Percentiles rank a stretch among this genome's conserved stretches.
Evolutionary conservation across 2,888 invertebrate species (phyloP).

Genomic region (Erebia aethiops): DNA sequence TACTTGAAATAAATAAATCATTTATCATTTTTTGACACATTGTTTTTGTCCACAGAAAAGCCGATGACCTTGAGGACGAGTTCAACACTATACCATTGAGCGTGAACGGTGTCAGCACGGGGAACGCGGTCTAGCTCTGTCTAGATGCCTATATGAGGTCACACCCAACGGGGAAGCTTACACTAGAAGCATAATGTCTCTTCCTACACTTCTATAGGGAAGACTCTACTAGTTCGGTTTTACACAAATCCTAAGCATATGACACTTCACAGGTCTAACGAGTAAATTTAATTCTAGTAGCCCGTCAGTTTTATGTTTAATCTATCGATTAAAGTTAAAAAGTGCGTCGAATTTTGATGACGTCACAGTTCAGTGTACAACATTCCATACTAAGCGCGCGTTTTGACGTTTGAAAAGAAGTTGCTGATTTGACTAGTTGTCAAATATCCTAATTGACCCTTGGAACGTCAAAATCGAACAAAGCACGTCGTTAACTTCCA

Average conservation of each 20-base stretch:
- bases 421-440: too few species aligned
- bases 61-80: constrained; percentile 74
- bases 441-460: too few species aligned
- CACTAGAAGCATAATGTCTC: constrained; percentile 32
- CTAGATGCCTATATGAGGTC: constrained; percentile 23
- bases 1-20: too few species aligned
- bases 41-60: constrained; percentile 63
- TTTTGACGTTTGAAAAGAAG: too few species aligned
- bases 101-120: constrained; percentile 71
- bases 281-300: neutral
- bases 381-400: too few species aligned
- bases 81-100: constrained; percentile 79
- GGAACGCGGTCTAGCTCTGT: constrained; percentile 71
- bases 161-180: constrained; percentile 32
- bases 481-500: too few species aligned
- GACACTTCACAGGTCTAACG: neutral
- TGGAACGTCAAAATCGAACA: too few species aligned
- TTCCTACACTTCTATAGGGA: constrained; percentile 3
- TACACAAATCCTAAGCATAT: neutral
- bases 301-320: neutral
- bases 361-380: too few species aligned
- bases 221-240: neutral
- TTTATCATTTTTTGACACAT: neutral
- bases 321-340: neutral
- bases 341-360: too few species aligned